Conservation (phyloP, 2,888 invertebrate genomes). For the Selenia dentaria region DNA sequence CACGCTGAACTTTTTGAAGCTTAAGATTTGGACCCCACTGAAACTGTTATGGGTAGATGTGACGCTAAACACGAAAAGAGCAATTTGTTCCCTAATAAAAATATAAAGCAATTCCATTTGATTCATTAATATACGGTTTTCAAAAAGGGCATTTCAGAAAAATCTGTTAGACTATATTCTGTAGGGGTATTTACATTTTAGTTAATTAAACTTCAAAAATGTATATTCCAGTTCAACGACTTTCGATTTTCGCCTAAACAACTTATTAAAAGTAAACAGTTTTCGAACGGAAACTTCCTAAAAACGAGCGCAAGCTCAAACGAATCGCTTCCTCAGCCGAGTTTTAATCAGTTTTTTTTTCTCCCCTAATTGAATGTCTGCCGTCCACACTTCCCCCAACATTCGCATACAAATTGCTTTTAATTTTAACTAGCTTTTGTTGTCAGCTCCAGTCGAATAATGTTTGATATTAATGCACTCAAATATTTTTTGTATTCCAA, state of each 20-base stretch:
- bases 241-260: slow-evolving; percentile 2
- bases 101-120: no score
- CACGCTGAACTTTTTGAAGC: no score
- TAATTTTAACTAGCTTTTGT: slow-evolving; percentile 12
- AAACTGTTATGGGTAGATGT: no score
- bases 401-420: slow-evolving; percentile 41
- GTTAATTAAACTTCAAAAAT: no score
- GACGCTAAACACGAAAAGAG: no score
- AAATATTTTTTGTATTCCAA: no score
- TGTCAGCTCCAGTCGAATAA: background rate
- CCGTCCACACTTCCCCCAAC: slow-evolving; percentile 30
- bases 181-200: no score
- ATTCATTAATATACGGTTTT: no score
- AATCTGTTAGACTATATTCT: no score
- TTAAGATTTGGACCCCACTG: no score
- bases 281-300: slow-evolving; percentile 6
- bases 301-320: slow-evolving; percentile 16
- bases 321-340: slow-evolving; percentile 24
- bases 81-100: no score
- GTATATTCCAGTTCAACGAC: slow-evolving; percentile 1
- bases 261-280: slow-evolving; percentile 16
- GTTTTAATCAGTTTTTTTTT: slow-evolving; percentile 30
- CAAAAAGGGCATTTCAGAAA: no score
- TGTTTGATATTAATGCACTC: background rate
- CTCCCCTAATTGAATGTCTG: slow-evolving; percentile 31